Conservation (phyloP, 1,140 invertebrate species). For the Apis dorsata region DNA sequence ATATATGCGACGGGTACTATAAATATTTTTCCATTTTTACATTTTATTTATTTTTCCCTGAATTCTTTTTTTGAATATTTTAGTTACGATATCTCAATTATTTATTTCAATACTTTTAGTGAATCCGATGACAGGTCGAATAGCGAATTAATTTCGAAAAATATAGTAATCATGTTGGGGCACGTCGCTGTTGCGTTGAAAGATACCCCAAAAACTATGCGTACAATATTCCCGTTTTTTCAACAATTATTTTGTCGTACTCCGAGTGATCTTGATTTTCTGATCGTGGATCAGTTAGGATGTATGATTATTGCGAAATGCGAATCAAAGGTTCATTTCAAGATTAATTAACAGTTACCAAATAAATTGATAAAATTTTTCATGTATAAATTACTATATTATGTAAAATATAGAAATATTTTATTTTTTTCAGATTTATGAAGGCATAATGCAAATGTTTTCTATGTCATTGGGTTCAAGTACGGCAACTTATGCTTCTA, state of each 20-base stretch:
- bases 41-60: neutral
- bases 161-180: slow-evolving; percentile 98
- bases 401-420: neutral
- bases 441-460: slow-evolving; percentile 99
- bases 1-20: slow-evolving; percentile 87
- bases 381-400: neutral
- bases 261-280: slow-evolving; percentile 91
- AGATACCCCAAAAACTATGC: slow-evolving; percentile 94
- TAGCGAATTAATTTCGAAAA: slow-evolving; percentile 91
- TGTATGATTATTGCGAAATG: slow-evolving; percentile 97
- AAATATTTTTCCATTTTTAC: neutral
- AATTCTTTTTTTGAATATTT: neutral
- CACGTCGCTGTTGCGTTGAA: slow-evolving; percentile 97
- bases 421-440: slow-evolving; percentile 84
- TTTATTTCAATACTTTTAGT: slow-evolving; percentile 54
- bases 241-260: slow-evolving; percentile 97
- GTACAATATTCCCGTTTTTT: slow-evolving; percentile 98
- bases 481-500: slow-evolving; percentile 90
- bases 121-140: slow-evolving; percentile 70
- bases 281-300: slow-evolving; percentile 98
- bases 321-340: slow-evolving; percentile 81
- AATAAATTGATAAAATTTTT: neutral
- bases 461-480: slow-evolving; percentile 97
- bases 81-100: slow-evolving; percentile 5
- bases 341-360: slow-evolving; percentile 6